Percentiles rank a stretch among this genome's conserved stretches.
phyloP scores from a whole-genome alignment of 2,888 invertebrate genomes.

The Cantharis rustica region DNA sequence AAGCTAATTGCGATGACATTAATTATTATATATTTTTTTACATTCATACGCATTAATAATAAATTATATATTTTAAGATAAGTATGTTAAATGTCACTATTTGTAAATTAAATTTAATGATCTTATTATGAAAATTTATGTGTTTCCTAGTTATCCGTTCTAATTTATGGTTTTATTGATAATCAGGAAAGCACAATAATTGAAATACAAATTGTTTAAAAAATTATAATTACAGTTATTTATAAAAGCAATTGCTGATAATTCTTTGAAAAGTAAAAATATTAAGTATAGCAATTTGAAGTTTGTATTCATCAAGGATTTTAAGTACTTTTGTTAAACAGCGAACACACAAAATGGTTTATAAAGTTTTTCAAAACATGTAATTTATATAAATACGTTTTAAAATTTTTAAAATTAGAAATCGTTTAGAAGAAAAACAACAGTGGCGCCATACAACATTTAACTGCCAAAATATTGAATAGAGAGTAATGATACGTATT shows the following conservation, averaged over 20 bases:
- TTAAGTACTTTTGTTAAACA: not conserved
- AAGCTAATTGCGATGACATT: slow-evolving; percentile 45
- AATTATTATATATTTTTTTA: slow-evolving; percentile 44
- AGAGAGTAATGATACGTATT: slow-evolving; percentile 41
- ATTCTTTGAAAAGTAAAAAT: not conserved
- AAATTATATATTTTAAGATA: not conserved
- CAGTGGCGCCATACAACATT: slow-evolving; percentile 41
- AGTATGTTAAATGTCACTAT: slow-evolving; percentile 46
- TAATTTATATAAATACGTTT: slow-evolving; percentile 15
- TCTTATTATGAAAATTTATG: not conserved
- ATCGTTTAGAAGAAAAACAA: slow-evolving; percentile 29
- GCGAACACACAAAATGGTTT: not conserved
- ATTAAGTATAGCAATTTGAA: not conserved
- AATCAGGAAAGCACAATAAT: not conserved
- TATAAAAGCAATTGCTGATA: not conserved
- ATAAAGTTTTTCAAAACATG: slow-evolving; percentile 6
- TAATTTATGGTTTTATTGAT: not conserved
- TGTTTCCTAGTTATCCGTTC: not conserved
- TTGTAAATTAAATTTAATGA: slow-evolving; percentile 49
- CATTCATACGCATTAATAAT: slow-evolving; percentile 43
- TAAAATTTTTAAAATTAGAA: slow-evolving; percentile 19
- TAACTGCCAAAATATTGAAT: slow-evolving; percentile 44
- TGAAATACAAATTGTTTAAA: not conserved
- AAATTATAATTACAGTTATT: not conserved
- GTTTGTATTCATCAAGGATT: not conserved